phyloP scores from a whole-genome alignment of 1,140 invertebrate species.

The Propsilocerus akamusi region DNA sequence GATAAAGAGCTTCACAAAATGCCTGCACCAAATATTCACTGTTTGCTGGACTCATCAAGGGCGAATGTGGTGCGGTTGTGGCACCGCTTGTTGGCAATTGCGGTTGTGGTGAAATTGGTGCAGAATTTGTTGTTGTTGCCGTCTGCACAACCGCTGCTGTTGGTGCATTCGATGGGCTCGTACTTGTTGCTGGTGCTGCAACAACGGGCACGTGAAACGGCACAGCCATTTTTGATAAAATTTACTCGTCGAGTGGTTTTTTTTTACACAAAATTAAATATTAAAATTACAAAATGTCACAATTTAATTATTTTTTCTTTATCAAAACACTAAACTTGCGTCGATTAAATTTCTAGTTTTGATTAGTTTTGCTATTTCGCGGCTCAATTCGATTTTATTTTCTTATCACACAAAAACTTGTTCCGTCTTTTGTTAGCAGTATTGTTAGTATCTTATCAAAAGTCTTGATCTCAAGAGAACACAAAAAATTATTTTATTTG shows the following conservation, averaged over 20 bases:
- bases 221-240: slow-evolving; percentile 17
- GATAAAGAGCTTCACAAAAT: slow-evolving; percentile 17
- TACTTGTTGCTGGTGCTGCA: slow-evolving; percentile 6
- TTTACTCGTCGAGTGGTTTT: neutral
- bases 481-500: too few species aligned
- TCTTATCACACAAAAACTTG: too few species aligned
- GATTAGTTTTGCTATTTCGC: too few species aligned
- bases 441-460: too few species aligned
- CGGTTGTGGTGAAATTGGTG: slow-evolving; percentile 13
- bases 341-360: neutral
- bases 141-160: slow-evolving; percentile 11
- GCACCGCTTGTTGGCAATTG: slow-evolving; percentile 17
- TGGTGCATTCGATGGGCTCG: slow-evolving; percentile 9
- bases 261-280: neutral
- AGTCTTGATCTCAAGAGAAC: too few species aligned
- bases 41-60: slow-evolving; percentile 17
- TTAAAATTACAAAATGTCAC: too few species aligned
- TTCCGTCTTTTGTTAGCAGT: too few species aligned
- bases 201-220: slow-evolving; percentile 22
- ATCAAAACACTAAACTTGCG: neutral
- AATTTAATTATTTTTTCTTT: neutral
- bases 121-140: slow-evolving; percentile 12
- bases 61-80: slow-evolving; percentile 22
- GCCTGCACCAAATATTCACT: slow-evolving; percentile 19
- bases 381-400: too few species aligned